These are phyloP conservation scores for Melolontha melolontha DNA, from an alignment of 2,888 invertebrate species.

Conservation along the genomic window DNA sequence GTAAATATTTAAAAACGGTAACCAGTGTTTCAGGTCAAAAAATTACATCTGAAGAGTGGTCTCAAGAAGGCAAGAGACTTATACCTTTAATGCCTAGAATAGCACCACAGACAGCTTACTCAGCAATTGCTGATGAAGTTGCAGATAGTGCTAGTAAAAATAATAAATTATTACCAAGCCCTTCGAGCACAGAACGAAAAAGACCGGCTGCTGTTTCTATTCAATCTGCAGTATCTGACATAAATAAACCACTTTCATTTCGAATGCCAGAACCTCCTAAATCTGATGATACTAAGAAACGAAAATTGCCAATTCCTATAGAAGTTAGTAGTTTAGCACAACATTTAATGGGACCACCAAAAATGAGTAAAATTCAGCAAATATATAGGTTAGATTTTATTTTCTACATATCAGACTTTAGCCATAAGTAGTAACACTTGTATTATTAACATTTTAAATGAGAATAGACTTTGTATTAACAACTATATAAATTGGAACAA, in stretches of 20 bases:
- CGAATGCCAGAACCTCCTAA: conserved; percentile 62
- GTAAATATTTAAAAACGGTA: conserved; percentile 6
- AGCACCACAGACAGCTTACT: conserved; percentile 87
- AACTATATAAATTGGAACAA: no score
- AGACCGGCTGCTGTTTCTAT: conserved; percentile 51
- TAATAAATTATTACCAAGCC: conserved; percentile 71
- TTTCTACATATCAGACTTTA: background rate
- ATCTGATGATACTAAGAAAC: conserved; percentile 60
- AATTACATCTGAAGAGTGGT: conserved; percentile 80
- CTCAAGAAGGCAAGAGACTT: conserved; percentile 85
- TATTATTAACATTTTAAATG: no score
- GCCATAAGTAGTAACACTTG: background rate
- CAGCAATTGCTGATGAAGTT: conserved; percentile 84
- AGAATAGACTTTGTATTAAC: no score
- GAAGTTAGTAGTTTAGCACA: conserved; percentile 61
- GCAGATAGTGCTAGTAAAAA: conserved; percentile 75
- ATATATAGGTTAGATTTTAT: conserved; percentile 58
- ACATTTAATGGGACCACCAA: conserved; percentile 61
- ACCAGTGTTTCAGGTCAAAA: conserved; percentile 75
- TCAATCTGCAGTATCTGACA: conserved; percentile 54
- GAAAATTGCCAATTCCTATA: conserved; percentile 56
- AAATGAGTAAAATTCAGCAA: conserved; percentile 63
- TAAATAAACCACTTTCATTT: conserved; percentile 56
- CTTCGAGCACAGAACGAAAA: conserved; percentile 66
- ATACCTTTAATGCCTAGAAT: conserved; percentile 86